Evolutionary conservation across 2,797 vertebrate species (phyloP), one percentile per base, ranked within the genome.

Genomic region (Mormyrus hasselquistii): DNA sequence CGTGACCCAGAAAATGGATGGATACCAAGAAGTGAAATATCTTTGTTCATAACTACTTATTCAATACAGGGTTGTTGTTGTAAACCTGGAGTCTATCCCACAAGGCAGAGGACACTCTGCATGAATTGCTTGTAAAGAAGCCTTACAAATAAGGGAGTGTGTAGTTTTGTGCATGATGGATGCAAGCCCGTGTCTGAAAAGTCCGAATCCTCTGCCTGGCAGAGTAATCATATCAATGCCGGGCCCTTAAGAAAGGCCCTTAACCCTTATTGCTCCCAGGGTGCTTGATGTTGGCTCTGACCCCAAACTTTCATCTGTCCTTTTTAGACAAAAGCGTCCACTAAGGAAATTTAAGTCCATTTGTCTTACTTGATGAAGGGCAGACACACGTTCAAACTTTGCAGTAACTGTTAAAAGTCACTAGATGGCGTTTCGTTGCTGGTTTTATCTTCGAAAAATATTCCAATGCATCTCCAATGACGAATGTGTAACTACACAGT

Each of bases 361-460:
- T 79, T 4, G 4, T 34, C 65, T 73, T 73, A 29, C 34, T 79
- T 79, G 16, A 44, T 79, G 14, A 19, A 44, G 14, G 8, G 5
- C 38, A 82, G 76, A n/a, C 41, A 47, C 41, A 7, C 2, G 38
- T 82, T 44, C 41, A 47, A n/a, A 22, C 1, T 10, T 44, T 47
- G 76, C 76, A 47, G 76, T 82, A 82, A n/a, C 76, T 47, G 41
- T 44, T 47, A 82, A 82, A 82, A 3, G 41, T 47, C 76, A 82
- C 76, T 82, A 82, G 76, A 82, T 82, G 76, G 76, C 76, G 76
- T n/a, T 82, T 82, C 19, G 41, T 82, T 41, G 41, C 76, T 19
- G 6, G 73, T 44, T 47, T n/a, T 82, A 82, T 47, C 76, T 47
- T 44, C 76, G 16, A 82, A 82, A 82, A 82, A 82, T 69, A 69